Base-by-base conservation (phyloP, 2,113 vertebrate genomes). In the Micronisus gabar region DNA sequence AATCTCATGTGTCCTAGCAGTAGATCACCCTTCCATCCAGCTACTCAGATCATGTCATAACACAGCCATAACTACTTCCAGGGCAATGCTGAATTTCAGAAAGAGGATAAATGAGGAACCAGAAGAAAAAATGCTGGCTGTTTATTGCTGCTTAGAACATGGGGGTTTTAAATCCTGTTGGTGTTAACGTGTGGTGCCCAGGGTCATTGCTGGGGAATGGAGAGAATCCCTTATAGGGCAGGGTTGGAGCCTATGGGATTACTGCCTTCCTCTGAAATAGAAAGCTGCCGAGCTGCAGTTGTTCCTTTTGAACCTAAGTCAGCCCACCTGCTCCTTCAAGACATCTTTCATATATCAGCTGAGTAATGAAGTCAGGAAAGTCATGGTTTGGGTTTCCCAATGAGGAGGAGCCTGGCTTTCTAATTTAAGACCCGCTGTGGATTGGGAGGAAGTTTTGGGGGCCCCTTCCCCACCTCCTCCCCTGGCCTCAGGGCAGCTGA, bases 321-420 rank as follows among this genome's bases (percentile, higher is more conserved):
- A 95, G 94, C 88, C 97, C 95, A 96, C 95, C 96, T 96, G 96
- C 86, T 98, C 90, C 97, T 98, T 97, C 97, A 97, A 97, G 97
- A 97, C 15, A 6, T 95, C 91, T 97, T 96, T 97, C 95, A 90
- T 91, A 75, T 98, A 92, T 98, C 96, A 95, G 95, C 96, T 97
- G 94, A 96, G 94, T 94, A 94, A 97, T 86, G 83, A 97, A 97
- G 90, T 94, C 52, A 66, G 58, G 41, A 83, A 94, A 97, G 68
- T 41, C 2, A 20, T 2, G 34, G 67, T 79, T 97, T 94, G 86
- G 66, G 71, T 94, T 95, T 93, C 95, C 76, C 88, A 80, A 53
- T 3, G 11, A 91, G 89, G 87, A 97, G 83, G 76, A 96, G 59
- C 56, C 79, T 85, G 59, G 26, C 47, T 92, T 97, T 91, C 96